Percentiles rank a stretch among this genome's conserved stretches.
These are phyloP conservation scores for Parasteatoda lunata DNA, from an alignment of 2,888 invertebrate genomes.

Conservation along the genomic window DNA sequence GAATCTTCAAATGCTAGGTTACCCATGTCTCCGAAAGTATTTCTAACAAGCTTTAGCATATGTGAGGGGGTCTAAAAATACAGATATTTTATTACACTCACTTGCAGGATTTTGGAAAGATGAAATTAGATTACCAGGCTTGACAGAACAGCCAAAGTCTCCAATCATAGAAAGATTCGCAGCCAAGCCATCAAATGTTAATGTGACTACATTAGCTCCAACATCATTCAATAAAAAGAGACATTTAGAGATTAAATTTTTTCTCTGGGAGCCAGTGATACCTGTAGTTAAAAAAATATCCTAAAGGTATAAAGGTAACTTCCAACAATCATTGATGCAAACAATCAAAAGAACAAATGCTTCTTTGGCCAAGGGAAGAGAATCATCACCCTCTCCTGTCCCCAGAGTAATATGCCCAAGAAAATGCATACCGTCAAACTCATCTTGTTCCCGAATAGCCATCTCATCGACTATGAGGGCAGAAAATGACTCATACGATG, in stretches of 20 bases:
- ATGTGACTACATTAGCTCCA: neutral
- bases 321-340: neutral
- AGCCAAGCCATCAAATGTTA: constrained; percentile 10
- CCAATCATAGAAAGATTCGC: neutral
- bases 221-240: neutral
- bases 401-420: neutral
- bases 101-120: neutral
- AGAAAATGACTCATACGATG: no score
- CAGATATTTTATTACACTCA: neutral
- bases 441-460: constrained; percentile 8
- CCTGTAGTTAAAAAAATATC: neutral
- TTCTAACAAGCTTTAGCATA: constrained; percentile 17
- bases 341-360: constrained; percentile 4
- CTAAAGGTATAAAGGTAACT: constrained; percentile 15
- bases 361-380: no score
- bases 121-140: neutral
- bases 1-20: no score
- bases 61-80: constrained; percentile 1
- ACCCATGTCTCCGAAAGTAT: constrained; percentile 6
- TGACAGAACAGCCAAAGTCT: neutral
- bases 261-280: neutral
- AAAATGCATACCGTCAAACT: neutral
- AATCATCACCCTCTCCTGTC: neutral
- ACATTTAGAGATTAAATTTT: neutral
- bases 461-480: neutral